Evolutionary conservation across 1,140 invertebrate species (phyloP), one percentile per base, ranked within the genome.

Genomic region (Globodera rostochiensis): DNA sequence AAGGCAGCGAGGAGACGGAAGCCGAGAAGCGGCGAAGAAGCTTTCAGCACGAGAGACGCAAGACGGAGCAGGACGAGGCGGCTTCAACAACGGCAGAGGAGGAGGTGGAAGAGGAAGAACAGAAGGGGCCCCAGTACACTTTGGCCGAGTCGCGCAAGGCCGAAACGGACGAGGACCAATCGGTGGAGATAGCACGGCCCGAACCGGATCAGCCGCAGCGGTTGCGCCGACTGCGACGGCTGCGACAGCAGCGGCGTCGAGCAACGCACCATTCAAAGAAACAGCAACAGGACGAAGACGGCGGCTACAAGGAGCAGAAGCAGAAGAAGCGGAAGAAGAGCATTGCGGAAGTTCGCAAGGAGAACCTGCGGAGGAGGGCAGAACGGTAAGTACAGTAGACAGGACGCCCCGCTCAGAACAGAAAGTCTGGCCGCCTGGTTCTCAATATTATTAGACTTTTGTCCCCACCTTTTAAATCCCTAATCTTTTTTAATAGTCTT

Each of bases 191-290:
- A 7, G 77, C 9, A 45, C 77, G 64, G 4, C 21, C 74, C 25
- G 74, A 60, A 15, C 74, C 77, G 6, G 69, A 47, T 11, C 49
- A 78, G 3, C 80, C 8, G 36, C 77, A 66, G 19, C 80, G 13
- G 46, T n/a, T 50, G 64, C 80, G 70, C 9, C 77, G 80, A 50
- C 81, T 70, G 49, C 81, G 80, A 21, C 64, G 80, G 25, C 19
- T 81, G 11, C n/a, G 79, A 50, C 81, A 83, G 50, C 80, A 85
- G 57, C 76, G 73, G 15, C 25, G 50, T 7, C 81, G 82, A 25
- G 77, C 77, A 8, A 36, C 70, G 9, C 6, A 45, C 47, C 19
- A 36, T 19, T 19, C 45, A 15, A 50, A 50, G n/a, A 70, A 21
- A 36, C 4, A 50, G 21, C 64, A 83, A 25, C 45, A 74, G 11